Evolutionary conservation across 2,888 invertebrate genomes (phyloP), one percentile per base, ranked within the genome.

Genomic region (Tromatobia lineatoria): DNA sequence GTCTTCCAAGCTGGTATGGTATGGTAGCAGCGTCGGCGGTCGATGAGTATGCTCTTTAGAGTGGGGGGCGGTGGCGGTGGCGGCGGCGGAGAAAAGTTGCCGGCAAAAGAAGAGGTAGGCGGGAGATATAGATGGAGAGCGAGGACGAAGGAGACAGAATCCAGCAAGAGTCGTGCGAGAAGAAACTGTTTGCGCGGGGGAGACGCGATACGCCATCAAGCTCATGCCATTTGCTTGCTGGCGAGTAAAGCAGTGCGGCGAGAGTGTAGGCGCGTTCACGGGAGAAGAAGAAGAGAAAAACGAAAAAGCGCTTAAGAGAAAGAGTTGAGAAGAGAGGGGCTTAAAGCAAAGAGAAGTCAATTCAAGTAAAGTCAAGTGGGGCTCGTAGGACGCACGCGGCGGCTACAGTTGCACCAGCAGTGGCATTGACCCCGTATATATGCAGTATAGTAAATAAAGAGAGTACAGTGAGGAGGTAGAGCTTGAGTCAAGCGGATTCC

Each of bases 341-440:
- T 83, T 81, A 82, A 88, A 81, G 81, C 54, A 75, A 85, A 87
- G 86, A 83, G 87, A 84, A 87, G 86, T 83, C 86, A 88, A 89
- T 90, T 88, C 88, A 87, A 91, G 92, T 89, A 88, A 90, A 90
- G 90, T 89, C 89, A 91, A 91, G 91, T 89, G 90, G 90, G 90
- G 90, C 88, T 80, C 61, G 81, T 29, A 61, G 73, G 73, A 61
- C 61, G 73, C 59, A 29, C 73, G 47, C 73, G 25, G 47, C 25
- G 59, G 59, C 59, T 88, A 90, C 89, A 89, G 89, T 89, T 88
- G 90, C 90, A 90, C 90, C 91, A 88, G 89, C 91, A 88, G 89
- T 92, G 92, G 92, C 92, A 92, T 92, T 92, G 92, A 92, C 92
- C 92, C 90, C 92, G 90, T 92, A 92, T 91, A 91, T 91, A 47